phyloP scores from a whole-genome alignment of 2,888 invertebrate genomes.

The Nebria brevicollis region DNA sequence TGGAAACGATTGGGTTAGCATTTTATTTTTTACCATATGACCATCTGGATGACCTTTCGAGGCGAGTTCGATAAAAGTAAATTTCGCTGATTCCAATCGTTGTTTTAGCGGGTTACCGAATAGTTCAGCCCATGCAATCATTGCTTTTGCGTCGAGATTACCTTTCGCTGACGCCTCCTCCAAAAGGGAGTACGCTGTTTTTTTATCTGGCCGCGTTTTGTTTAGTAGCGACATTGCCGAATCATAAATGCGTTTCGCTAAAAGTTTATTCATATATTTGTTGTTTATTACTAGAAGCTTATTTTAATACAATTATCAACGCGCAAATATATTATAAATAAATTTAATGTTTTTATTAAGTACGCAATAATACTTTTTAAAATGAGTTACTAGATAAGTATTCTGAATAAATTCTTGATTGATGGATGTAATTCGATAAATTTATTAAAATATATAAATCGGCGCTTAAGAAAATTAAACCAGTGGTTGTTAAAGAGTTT shows the following conservation, averaged over 20 bases:
- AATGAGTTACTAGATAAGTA: too few relatives aligned
- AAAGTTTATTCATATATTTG: conserved; percentile 47
- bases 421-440: conserved; percentile 6
- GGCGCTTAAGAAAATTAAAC: not conserved
- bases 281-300: conserved; percentile 15
- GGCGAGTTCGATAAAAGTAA: conserved; percentile 80
- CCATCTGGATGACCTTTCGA: conserved; percentile 85
- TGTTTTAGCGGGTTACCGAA: conserved; percentile 84
- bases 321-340: too few relatives aligned
- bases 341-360: conserved; percentile 30
- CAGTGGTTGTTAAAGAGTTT: conserved; percentile 21
- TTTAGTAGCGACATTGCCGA: conserved; percentile 76
- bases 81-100: conserved; percentile 78
- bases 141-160: conserved; percentile 82
- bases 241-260: conserved; percentile 81
- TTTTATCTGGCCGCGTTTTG: conserved; percentile 77
- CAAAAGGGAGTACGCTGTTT: conserved; percentile 79
- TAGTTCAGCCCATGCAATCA: conserved; percentile 88
- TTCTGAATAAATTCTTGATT: too few relatives aligned
- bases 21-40: conserved; percentile 72
- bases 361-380: not conserved
- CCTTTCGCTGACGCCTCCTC: conserved; percentile 83
- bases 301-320: too few relatives aligned
- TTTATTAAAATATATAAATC: not conserved
- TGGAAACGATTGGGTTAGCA: not conserved